Conservation (phyloP, 2,113 vertebrate species). For the Scophthalmus maximus region DNA sequence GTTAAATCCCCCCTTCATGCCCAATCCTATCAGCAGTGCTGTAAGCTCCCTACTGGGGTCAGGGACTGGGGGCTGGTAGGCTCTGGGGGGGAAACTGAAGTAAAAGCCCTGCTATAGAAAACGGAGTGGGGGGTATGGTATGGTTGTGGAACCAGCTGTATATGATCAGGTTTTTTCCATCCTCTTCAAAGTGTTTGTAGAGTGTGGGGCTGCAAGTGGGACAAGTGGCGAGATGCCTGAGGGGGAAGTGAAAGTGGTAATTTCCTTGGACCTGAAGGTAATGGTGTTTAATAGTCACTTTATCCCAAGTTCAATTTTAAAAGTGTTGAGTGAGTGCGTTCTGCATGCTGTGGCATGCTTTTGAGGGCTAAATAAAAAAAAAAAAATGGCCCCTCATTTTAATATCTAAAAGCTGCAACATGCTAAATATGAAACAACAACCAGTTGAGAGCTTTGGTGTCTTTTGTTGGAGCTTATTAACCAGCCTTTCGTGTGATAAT, state of each 20-base stretch:
- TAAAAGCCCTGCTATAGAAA: conserved; percentile 25
- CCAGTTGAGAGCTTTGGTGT: conserved; percentile 2
- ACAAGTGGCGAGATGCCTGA: conserved; percentile 25
- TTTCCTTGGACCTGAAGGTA: conserved; percentile 53
- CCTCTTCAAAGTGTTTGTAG: conserved; percentile 61
- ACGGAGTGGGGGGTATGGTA: background rate
- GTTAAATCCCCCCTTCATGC: conserved; percentile 67
- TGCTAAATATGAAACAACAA: conserved; percentile 51
- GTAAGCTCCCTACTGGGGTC: conserved; percentile 65
- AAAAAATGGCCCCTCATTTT: conserved; percentile 16
- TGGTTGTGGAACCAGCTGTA: conserved; percentile 53
- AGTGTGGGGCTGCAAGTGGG: conserved; percentile 36
- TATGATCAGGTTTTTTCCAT: conserved; percentile 19
- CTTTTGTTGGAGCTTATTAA: conserved; percentile 22
- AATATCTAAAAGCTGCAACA: background rate
- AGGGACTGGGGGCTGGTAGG: conserved; percentile 47
- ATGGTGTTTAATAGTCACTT: conserved; percentile 49
- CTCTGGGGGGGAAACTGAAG: conserved; percentile 22
- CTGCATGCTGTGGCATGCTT: conserved; percentile 38
- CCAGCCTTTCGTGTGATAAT: conserved; percentile 25
- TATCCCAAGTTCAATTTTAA: conserved; percentile 47
- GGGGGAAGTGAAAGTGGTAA: conserved; percentile 58
- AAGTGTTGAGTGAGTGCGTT: conserved; percentile 52
- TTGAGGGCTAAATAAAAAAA: conserved; percentile 35
- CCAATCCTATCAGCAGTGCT: conserved; percentile 51